Evolutionary conservation across 2,113 vertebrate genomes (phyloP).

Genomic region (Syrrhaptes paradoxus): DNA sequence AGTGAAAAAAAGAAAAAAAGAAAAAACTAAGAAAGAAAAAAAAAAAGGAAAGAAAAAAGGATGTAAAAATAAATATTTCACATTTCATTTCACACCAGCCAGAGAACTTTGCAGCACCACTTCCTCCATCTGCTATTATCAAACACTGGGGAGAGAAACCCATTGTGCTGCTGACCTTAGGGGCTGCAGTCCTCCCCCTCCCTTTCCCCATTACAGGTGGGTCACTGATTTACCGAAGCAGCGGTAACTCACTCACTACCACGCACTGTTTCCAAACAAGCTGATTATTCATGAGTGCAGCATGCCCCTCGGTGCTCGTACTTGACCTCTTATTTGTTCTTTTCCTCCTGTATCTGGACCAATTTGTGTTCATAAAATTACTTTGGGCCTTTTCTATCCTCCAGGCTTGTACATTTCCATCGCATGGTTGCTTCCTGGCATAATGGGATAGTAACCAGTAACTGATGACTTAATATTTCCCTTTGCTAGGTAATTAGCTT

Average conservation of each 20-base stretch:
- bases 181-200: not conserved
- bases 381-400: not conserved
- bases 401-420: not conserved
- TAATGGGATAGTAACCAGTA: conserved; percentile 20
- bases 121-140: not conserved
- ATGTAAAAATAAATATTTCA: not conserved
- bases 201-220: not conserved
- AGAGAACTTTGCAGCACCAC: not conserved
- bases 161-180: not conserved
- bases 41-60: not conserved
- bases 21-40: too few species aligned
- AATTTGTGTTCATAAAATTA: conserved; percentile 18
- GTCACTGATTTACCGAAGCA: not conserved
- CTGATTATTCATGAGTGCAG: conserved; percentile 29
- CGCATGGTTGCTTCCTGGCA: not conserved
- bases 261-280: not conserved
- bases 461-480: conserved; percentile 14
- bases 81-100: not conserved
- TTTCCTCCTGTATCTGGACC: not conserved
- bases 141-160: not conserved
- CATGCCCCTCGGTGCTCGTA: not conserved
- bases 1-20: not conserved
- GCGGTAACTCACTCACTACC: not conserved
- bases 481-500: conserved; percentile 34
- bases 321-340: conserved; percentile 30